Conservation (phyloP, 2,113 vertebrate genomes). For the Labrus mixtus region DNA sequence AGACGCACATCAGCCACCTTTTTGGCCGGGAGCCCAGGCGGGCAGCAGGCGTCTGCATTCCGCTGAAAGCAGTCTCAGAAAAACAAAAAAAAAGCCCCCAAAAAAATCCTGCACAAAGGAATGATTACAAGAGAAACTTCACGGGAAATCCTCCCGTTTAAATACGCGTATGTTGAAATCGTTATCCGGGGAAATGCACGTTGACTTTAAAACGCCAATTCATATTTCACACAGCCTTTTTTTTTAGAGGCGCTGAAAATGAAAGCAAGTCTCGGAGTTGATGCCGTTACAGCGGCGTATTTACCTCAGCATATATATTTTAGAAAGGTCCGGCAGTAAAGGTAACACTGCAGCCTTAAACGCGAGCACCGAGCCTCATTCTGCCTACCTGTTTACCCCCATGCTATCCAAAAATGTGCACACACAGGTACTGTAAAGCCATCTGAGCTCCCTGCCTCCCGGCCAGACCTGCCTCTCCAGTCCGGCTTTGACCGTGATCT, state of each 20-base stretch:
- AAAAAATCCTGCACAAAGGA: constrained; percentile 74
- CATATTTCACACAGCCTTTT: constrained; percentile 25
- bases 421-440: constrained; percentile 60
- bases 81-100: constrained; percentile 32
- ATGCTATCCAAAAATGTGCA: constrained; percentile 36
- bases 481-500: constrained; percentile 73
- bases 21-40: constrained; percentile 76
- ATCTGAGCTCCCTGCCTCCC: constrained; percentile 38
- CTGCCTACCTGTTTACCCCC: constrained; percentile 65
- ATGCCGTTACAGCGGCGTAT: constrained; percentile 19
- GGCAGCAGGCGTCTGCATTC: constrained; percentile 80
- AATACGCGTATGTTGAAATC: not conserved
- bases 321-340: constrained; percentile 41
- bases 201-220: constrained; percentile 15
- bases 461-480: constrained; percentile 39
- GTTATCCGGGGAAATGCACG: constrained; percentile 12
- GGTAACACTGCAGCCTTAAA: constrained; percentile 54
- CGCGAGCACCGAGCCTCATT: constrained; percentile 12
- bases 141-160: constrained; percentile 50
- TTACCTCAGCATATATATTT: constrained; percentile 39
- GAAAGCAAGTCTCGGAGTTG: constrained; percentile 49
- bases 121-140: constrained; percentile 73
- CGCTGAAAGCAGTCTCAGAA: constrained; percentile 66
- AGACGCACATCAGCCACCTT: constrained; percentile 76
- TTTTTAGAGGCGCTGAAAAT: constrained; percentile 32